Conservation (phyloP, 2,888 invertebrate genomes). For the Andrena haemorrhoa region DNA sequence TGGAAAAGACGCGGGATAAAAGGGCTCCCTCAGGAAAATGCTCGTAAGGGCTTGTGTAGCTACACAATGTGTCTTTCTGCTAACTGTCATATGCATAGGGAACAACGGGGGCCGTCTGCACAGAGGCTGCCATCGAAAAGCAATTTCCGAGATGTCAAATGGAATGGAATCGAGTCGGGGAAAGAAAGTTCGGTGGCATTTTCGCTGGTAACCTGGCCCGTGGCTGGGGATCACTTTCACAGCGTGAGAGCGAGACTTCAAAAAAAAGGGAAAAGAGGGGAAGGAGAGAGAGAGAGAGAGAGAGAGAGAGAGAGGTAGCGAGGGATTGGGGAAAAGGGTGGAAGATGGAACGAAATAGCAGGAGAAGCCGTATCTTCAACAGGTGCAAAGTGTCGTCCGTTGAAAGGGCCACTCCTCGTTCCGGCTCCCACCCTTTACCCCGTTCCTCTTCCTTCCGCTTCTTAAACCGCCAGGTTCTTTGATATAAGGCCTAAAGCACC, state of each 20-base stretch:
- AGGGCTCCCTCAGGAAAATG: slow-evolving; percentile 20
- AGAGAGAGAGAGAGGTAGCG: not conserved
- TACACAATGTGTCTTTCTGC: slow-evolving; percentile 65
- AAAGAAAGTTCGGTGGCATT: slow-evolving; percentile 64
- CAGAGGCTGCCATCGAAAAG: slow-evolving; percentile 74
- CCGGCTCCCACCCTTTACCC: slow-evolving; percentile 41
- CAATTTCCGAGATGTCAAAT: slow-evolving; percentile 78
- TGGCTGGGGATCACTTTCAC: slow-evolving; percentile 60
- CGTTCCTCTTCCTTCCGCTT: slow-evolving; percentile 68
- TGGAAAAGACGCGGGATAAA: slow-evolving; percentile 17
- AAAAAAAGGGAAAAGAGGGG: slow-evolving; percentile 26
- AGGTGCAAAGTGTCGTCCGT: slow-evolving; percentile 75
- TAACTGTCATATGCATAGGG: slow-evolving; percentile 73
- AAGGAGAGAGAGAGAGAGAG: not conserved
- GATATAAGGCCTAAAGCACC: slow-evolving; percentile 63
- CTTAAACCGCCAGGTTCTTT: slow-evolving; percentile 70
- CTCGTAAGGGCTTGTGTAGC: slow-evolving; percentile 53
- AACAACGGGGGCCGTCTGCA: slow-evolving; percentile 71
- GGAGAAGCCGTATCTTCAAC: slow-evolving; percentile 73
- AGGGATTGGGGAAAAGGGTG: not conserved
- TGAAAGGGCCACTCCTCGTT: slow-evolving; percentile 70
- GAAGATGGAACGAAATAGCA: slow-evolving; percentile 42
- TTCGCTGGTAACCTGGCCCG: slow-evolving; percentile 60
- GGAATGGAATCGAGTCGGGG: slow-evolving; percentile 68
- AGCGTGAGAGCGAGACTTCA: slow-evolving; percentile 54